phyloP scores from a whole-genome alignment of 2,888 invertebrate genomes.

The Andricus quercusramuli region DNA sequence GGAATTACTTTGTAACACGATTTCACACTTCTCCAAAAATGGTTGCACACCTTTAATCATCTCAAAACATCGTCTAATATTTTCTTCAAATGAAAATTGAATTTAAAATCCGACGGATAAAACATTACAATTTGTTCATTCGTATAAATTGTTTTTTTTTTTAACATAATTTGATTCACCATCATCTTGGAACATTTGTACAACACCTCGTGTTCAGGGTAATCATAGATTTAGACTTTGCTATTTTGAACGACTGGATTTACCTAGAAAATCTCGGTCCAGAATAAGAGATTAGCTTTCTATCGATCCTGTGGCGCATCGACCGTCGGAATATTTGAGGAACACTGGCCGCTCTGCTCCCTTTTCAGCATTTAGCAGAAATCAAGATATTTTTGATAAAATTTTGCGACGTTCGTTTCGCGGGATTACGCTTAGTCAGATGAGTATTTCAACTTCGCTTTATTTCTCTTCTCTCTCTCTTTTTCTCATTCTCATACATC shows the following conservation, averaged over 20 bases:
- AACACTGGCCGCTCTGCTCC: not conserved
- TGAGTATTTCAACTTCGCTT: conserved; percentile 49
- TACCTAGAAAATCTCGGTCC: not conserved
- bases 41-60: not conserved
- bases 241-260: conserved; percentile 1
- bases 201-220: no score
- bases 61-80: not conserved
- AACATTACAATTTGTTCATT: no score
- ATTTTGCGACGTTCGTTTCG: not conserved
- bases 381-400: not conserved
- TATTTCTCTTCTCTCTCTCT: conserved; percentile 46
- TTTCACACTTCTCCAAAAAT: not conserved
- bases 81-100: not conserved
- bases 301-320: conserved; percentile 1
- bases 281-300: not conserved
- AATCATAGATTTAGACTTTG: not conserved
- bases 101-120: not conserved
- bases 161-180: no score
- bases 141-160: no score
- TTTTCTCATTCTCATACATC: conserved; percentile 49
- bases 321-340: not conserved
- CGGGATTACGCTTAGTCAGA: conserved; percentile 46
- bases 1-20: not conserved
- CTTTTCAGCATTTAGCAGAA: not conserved
- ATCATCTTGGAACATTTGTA: no score